phyloP scores from a whole-genome alignment of 2,888 invertebrate species.

The Spodoptera exigua region DNA sequence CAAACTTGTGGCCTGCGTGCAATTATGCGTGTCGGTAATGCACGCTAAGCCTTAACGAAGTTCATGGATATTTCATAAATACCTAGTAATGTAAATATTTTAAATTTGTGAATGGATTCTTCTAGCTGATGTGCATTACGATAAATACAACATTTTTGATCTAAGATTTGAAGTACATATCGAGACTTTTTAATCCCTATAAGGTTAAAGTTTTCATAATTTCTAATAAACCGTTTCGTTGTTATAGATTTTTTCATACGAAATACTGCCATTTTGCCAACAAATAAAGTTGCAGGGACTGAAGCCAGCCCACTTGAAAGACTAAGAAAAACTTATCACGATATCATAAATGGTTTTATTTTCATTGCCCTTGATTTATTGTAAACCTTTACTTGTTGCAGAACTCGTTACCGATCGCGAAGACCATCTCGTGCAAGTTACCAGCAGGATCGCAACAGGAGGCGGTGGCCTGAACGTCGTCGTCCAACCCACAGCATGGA shows the following conservation, averaged over 20 bases:
- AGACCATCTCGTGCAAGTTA: conserved; percentile 75
- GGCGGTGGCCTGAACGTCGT: conserved; percentile 72
- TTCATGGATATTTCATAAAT: conserved; percentile 67
- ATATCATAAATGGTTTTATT: too few species aligned
- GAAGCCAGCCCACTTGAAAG: too few species aligned
- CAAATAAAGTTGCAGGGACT: too few species aligned
- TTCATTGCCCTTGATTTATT: not conserved
- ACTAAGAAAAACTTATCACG: too few species aligned
- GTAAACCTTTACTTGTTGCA: conserved; percentile 55
- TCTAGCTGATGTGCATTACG: too few species aligned
- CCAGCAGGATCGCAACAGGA: conserved; percentile 76
- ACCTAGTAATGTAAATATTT: not conserved
- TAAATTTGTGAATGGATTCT: not conserved
- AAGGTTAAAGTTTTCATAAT: too few species aligned
- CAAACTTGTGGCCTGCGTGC: conserved; percentile 37
- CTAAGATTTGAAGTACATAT: too few species aligned
- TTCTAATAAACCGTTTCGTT: too few species aligned
- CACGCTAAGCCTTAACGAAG: conserved; percentile 61
- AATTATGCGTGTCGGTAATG: conserved; percentile 60
- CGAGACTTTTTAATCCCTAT: too few species aligned
- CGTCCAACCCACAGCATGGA: conserved; percentile 46
- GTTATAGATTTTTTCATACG: too few species aligned
- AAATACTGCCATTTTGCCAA: too few species aligned
- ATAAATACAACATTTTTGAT: too few species aligned
- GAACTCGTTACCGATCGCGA: conserved; percentile 71